phyloP scores from a whole-genome alignment of 2,797 vertebrate species.

The Columba guinea region DNA sequence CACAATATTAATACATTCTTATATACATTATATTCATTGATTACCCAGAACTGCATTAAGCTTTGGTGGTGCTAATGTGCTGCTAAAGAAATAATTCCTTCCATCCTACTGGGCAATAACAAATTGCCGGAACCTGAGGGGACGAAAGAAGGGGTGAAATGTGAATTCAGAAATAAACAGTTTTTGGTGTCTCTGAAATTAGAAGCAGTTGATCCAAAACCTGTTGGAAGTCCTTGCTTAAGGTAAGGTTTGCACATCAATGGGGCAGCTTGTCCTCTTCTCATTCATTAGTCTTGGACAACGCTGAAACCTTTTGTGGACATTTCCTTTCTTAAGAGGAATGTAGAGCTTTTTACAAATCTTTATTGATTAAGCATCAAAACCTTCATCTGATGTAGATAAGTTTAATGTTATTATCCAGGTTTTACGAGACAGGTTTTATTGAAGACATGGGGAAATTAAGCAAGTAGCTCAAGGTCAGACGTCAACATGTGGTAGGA shows the following conservation, averaged over 20 bases:
- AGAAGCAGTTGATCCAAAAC: background rate
- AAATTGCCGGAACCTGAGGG: background rate
- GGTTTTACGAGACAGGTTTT: conserved; percentile 53
- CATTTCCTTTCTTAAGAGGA: background rate
- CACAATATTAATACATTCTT: background rate
- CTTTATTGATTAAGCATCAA: conserved; percentile 65
- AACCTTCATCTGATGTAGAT: conserved; percentile 49
- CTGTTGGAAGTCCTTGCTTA: background rate
- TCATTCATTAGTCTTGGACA: background rate
- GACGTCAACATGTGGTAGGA: background rate
- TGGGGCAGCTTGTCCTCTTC: background rate
- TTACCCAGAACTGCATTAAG: background rate
- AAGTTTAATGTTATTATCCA: conserved; percentile 45
- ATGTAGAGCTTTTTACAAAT: conserved; percentile 37
- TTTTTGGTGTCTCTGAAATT: background rate
- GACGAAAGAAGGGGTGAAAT: background rate
- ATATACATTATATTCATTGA: background rate
- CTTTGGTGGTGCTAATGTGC: background rate
- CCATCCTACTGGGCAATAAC: background rate
- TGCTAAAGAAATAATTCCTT: background rate
- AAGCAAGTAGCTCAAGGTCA: conserved; percentile 49
- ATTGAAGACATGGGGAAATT: conserved; percentile 7
- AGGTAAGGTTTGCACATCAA: background rate
- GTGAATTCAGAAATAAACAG: background rate
- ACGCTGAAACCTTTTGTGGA: background rate